A percentile compares a stretch with the other conserved stretches of the same genome.
Conservation (phyloP, 2,888 invertebrate species). For the Cerastoderma edule region DNA sequence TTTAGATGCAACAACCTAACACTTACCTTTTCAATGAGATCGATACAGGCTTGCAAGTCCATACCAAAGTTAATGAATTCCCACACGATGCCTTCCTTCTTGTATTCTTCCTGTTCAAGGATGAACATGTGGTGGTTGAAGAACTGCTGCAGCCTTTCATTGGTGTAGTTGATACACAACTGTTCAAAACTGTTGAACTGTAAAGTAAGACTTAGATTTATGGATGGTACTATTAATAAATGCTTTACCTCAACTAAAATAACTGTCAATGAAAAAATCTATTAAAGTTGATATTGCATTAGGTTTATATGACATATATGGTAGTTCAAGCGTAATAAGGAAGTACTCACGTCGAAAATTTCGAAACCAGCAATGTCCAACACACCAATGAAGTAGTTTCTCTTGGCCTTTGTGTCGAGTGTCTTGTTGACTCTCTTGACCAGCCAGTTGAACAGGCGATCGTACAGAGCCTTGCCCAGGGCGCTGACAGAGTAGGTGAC, state of each 20-base stretch:
- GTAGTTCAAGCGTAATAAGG: too few species aligned
- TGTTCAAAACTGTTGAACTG: constrained; percentile 99
- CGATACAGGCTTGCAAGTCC: constrained; percentile 97
- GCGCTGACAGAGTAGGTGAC: constrained; percentile 83
- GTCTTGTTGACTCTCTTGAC: constrained; percentile 99
- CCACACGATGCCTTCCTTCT: constrained; percentile 97
- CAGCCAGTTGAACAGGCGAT: constrained; percentile 89
- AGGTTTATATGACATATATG: too few species aligned
- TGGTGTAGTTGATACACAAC: too few species aligned
- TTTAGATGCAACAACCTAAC: too few species aligned
- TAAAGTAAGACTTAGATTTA: too few species aligned
- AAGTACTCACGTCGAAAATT: constrained; percentile 94
- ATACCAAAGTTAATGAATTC: constrained; percentile 98
- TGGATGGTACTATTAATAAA: too few species aligned
- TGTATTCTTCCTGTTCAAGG: constrained; percentile 98
- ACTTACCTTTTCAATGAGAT: constrained; percentile 86
- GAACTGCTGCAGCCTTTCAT: constrained; percentile 98
- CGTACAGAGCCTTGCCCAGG: constrained; percentile 85
- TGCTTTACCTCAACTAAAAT: too few species aligned
- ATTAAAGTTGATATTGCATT: too few species aligned
- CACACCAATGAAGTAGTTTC: constrained; percentile 99
- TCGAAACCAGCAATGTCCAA: constrained; percentile 99
- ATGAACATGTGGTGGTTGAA: constrained; percentile 99
- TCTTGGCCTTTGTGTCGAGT: constrained; percentile 98
- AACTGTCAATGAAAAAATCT: too few species aligned